These are phyloP conservation scores for Microtus oregoni DNA, from an alignment of 2,113 vertebrate species.

Conservation along the genomic window DNA sequence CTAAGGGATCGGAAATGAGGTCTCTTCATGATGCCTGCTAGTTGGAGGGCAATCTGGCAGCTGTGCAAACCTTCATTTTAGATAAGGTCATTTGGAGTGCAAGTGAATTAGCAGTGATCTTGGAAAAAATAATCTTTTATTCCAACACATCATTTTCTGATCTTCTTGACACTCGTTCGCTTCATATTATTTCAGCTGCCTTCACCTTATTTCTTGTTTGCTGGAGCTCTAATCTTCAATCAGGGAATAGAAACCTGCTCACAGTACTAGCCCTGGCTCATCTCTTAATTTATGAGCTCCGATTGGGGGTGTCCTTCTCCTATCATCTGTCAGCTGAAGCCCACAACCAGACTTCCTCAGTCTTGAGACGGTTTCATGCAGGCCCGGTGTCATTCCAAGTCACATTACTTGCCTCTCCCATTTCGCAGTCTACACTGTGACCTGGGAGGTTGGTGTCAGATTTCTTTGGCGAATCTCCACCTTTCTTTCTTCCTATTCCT, in stretches of 20 bases:
- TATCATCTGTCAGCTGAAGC: neutral
- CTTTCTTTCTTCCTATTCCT: constrained; percentile 22
- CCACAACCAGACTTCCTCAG: neutral
- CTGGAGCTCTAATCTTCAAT: constrained; percentile 58
- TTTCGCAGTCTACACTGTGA: neutral
- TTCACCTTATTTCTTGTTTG: constrained; percentile 81
- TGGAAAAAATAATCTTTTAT: constrained; percentile 49
- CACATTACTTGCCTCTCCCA: neutral
- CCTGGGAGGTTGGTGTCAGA: neutral
- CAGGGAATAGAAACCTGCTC: constrained; percentile 69
- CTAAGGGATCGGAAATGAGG: constrained; percentile 44
- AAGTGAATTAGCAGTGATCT: constrained; percentile 66
- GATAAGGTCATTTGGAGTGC: constrained; percentile 66
- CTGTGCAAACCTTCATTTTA: constrained; percentile 68
- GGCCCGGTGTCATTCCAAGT: neutral
- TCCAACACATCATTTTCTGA: constrained; percentile 78
- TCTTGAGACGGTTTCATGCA: constrained; percentile 20
- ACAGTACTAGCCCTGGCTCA: constrained; percentile 63
- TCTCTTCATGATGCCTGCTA: constrained; percentile 59
- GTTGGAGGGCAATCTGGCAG: constrained; percentile 55
- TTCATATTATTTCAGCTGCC: constrained; percentile 82
- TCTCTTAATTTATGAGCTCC: constrained; percentile 56
- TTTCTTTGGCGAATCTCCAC: constrained; percentile 47
- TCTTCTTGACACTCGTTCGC: constrained; percentile 78
- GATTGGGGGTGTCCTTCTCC: constrained; percentile 40